Conservation (phyloP, 2,113 vertebrate species). For the Coregonus clupeaformis region DNA sequence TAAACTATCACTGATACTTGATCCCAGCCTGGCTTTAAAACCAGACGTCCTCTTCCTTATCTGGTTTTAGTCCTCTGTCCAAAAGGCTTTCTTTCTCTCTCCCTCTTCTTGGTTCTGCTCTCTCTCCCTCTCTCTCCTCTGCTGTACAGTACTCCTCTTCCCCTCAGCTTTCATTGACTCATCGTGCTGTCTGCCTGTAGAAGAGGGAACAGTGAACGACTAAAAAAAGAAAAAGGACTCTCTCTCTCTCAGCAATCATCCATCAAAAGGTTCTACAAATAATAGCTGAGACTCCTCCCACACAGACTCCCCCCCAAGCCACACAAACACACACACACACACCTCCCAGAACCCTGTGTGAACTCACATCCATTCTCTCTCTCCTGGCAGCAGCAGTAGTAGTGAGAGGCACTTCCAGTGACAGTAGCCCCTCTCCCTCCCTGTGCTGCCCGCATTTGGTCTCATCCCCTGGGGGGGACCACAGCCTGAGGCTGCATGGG, state of each 20-base stretch:
- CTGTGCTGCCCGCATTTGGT: slow-evolving; percentile 36
- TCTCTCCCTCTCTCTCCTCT: slow-evolving; percentile 11
- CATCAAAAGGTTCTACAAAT: slow-evolving; percentile 81
- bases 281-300: slow-evolving; percentile 72
- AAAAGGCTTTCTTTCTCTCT: slow-evolving; percentile 34
- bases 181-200: slow-evolving; percentile 56
- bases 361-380: slow-evolving; percentile 60
- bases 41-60: slow-evolving; percentile 24
- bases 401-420: slow-evolving; percentile 49
- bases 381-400: slow-evolving; percentile 41
- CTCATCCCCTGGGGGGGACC: slow-evolving; percentile 32
- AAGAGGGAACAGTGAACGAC: slow-evolving; percentile 58
- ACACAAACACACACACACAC: slow-evolving; percentile 23
- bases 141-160: slow-evolving; percentile 60
- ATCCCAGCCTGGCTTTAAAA: slow-evolving; percentile 44
- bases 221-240: slow-evolving; percentile 44
- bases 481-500: slow-evolving; percentile 45
- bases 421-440: slow-evolving; percentile 42
- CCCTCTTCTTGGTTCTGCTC: slow-evolving; percentile 27
- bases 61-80: slow-evolving; percentile 27
- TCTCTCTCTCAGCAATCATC: slow-evolving; percentile 71
- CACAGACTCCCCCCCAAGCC: slow-evolving; percentile 21
- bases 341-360: slow-evolving; percentile 54
- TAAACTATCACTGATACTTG: slow-evolving; percentile 42
- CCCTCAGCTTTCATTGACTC: slow-evolving; percentile 72